These are phyloP conservation scores for Rhegmatorhina hoffmannsi DNA, from an alignment of 2,113 vertebrate genomes.

Conservation along the genomic window DNA sequence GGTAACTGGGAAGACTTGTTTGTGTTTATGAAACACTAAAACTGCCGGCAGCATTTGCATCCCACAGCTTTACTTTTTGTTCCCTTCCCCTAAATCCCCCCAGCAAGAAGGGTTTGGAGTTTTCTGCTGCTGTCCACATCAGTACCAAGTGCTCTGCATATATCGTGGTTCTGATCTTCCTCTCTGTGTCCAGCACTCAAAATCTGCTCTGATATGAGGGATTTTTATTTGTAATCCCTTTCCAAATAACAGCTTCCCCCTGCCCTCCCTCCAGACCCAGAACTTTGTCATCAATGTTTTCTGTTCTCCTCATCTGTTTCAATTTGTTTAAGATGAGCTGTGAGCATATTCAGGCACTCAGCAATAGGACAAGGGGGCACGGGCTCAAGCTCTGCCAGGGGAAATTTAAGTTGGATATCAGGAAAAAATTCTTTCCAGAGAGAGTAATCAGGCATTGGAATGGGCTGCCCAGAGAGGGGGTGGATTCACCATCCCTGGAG, in stretches of 20 bases:
- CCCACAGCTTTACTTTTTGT: background rate
- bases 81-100: background rate
- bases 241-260: background rate
- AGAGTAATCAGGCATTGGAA: too few species aligned
- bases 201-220: background rate
- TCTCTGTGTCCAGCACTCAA: background rate
- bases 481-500: too few species aligned
- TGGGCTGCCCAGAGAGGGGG: too few species aligned
- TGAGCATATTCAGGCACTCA: background rate
- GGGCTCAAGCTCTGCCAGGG: too few species aligned
- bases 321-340: background rate
- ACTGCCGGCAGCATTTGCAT: background rate
- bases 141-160: rapidly evolving
- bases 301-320: background rate
- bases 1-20: slow-evolving; percentile 29
- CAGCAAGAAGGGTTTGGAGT: background rate
- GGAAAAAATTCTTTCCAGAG: too few species aligned
- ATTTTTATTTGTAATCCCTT: background rate
- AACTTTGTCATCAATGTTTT: background rate
- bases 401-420: too few species aligned
- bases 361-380: too few species aligned
- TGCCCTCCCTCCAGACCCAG: background rate
- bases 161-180: background rate
- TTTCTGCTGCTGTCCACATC: background rate
- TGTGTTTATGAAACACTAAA: background rate